A percentile compares a stretch with the other conserved stretches of the same genome.
These are phyloP conservation scores for Actinostola sp. DNA, from an alignment of 92 coral and sea anemone species.

Conservation along the genomic window DNA sequence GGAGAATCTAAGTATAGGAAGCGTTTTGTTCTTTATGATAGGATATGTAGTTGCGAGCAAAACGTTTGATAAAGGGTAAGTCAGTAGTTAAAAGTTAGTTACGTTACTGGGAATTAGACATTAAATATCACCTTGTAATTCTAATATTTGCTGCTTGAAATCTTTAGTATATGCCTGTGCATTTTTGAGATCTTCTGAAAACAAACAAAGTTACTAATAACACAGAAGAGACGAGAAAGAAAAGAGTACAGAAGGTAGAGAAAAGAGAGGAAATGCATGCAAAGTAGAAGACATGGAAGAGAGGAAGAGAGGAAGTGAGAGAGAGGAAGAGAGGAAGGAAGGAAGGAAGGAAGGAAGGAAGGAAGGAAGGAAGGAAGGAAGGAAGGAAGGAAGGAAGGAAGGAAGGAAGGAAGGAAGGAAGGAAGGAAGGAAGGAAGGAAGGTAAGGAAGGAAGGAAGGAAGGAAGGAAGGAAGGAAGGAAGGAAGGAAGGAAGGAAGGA, in stretches of 20 bases:
- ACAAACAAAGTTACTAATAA: slow-evolving; percentile 37
- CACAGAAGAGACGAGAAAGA: slow-evolving; percentile 16
- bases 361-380: neutral
- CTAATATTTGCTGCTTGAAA: slow-evolving; percentile 95
- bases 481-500: slow-evolving; percentile 4
- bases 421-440: neutral
- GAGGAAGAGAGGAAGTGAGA: neutral
- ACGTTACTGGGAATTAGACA: neutral
- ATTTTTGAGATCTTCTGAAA: slow-evolving; percentile 88
- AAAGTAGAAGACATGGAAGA: neutral
- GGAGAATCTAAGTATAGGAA: too few species aligned
- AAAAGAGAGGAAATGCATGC: neutral
- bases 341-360: neutral
- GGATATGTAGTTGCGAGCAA: too few species aligned
- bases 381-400: neutral
- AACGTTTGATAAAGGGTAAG: neutral
- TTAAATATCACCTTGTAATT: slow-evolving; percentile 80
- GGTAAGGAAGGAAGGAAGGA: slow-evolving; percentile 9
- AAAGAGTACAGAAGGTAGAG: neutral
- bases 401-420: neutral
- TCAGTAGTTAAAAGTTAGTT: neutral
- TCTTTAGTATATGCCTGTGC: slow-evolving; percentile 91
- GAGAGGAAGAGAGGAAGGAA: neutral
- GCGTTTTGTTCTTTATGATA: too few species aligned
- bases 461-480: neutral